phyloP scores from a whole-genome alignment of 2,888 invertebrate species.

The Polia nebulosa region DNA sequence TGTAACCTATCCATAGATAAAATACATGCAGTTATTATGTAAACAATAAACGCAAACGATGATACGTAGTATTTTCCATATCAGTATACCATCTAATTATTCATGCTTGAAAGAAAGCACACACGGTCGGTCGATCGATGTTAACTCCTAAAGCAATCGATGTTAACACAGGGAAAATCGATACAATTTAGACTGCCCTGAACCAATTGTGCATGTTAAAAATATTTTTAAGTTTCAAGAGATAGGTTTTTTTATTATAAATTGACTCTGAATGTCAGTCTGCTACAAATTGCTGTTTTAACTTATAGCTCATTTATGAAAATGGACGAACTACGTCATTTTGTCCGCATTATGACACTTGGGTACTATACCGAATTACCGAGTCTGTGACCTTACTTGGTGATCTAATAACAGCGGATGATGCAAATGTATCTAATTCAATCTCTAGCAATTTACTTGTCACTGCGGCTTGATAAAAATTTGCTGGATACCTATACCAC shows the following conservation, averaged over 20 bases:
- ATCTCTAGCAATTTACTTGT: conserved; percentile 66
- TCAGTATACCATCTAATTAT: conserved; percentile 23
- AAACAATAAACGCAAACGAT: not conserved
- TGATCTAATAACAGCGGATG: conserved; percentile 82
- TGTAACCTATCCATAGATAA: conserved; percentile 8
- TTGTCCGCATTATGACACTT: conserved; percentile 26
- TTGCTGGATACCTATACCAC: conserved; percentile 9
- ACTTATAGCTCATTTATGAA: conserved; percentile 2
- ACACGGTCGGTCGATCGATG: not conserved
- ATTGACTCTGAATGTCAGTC: conserved; percentile 3
- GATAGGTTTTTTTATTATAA: not conserved
- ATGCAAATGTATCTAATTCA: conserved; percentile 78
- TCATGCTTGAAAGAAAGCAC: conserved; percentile 13
- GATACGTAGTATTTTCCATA: conserved; percentile 12
- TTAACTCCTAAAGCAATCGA: conserved; percentile 3
- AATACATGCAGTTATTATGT: not conserved
- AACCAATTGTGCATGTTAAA: conserved; percentile 9
- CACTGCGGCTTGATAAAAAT: conserved; percentile 18
- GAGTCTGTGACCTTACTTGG: conserved; percentile 70
- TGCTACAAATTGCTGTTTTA: conserved; percentile 5
- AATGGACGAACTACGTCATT: conserved; percentile 10
- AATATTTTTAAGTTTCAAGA: conserved; percentile 7
- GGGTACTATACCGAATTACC: not conserved
- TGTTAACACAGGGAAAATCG: conserved; percentile 24
- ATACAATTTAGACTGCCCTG: conserved; percentile 12